Evolutionary conservation across 30 jellyfish, hydroid and myxozoan species (phyloP).

Genomic region (Aurelia sp.): DNA sequence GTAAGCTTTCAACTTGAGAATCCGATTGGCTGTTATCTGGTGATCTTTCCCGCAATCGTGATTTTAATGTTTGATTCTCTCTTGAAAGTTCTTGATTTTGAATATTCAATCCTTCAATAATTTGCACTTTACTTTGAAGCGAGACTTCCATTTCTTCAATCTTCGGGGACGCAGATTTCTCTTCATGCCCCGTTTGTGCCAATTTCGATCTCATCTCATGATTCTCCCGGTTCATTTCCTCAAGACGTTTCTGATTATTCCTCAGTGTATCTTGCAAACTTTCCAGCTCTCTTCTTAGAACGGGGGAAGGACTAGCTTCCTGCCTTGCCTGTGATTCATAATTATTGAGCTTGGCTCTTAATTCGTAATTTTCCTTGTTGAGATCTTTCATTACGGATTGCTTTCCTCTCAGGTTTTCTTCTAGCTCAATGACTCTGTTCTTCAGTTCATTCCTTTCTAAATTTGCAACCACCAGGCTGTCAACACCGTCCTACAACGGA

Average conservation of each 20-base stretch:
- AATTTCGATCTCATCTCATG: conserved; percentile 69
- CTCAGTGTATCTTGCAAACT: conserved; percentile 64
- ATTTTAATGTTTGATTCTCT: conserved; percentile 46
- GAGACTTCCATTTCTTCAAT: conserved; percentile 62
- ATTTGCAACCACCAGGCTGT: conserved; percentile 77
- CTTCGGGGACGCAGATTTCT: conserved; percentile 54
- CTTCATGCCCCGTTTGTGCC: conserved; percentile 67
- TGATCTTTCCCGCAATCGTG: conserved; percentile 24
- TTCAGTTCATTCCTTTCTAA: conserved; percentile 74
- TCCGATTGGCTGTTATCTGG: conserved; percentile 66
- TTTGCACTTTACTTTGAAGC: conserved; percentile 61
- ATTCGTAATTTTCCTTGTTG: conserved; percentile 78
- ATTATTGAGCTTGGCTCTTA: conserved; percentile 56
- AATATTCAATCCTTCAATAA: conserved; percentile 62
- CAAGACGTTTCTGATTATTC: conserved; percentile 60
- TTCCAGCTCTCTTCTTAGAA: conserved; percentile 67
- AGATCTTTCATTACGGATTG: conserved; percentile 74
- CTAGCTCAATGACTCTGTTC: conserved; percentile 75
- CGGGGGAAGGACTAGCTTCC: conserved; percentile 77
- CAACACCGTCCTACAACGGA: conserved; percentile 63
- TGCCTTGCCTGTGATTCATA: conserved; percentile 50
- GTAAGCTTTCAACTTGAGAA: conserved; percentile 72
- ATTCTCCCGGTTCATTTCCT: conserved; percentile 71
- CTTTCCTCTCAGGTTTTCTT: conserved; percentile 80
- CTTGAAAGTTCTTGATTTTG: conserved; percentile 66